Conservation (phyloP, 2,888 invertebrate species). For the Zhengitettix transpicula region DNA sequence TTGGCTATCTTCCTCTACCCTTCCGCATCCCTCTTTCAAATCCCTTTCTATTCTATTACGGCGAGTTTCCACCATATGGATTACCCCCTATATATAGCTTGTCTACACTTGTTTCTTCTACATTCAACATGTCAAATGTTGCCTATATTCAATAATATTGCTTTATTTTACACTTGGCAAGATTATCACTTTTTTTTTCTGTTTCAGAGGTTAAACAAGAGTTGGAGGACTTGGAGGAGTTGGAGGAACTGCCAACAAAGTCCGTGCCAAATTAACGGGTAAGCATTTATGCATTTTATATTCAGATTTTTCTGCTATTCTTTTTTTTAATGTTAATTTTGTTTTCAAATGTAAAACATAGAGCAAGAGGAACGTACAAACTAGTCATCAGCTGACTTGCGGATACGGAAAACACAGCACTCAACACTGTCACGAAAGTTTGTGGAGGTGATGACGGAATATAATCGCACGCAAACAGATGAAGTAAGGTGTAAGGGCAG, state of each 20-base stretch:
- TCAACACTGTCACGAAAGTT: slow-evolving; percentile 98
- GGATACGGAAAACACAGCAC: slow-evolving; percentile 99
- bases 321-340: not conserved
- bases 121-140: too few species aligned
- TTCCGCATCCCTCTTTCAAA: too few species aligned
- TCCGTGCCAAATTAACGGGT: slow-evolving; percentile 97
- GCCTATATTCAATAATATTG: too few species aligned
- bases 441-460: slow-evolving; percentile 99
- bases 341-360: slow-evolving; percentile 60
- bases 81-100: too few species aligned
- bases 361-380: slow-evolving; percentile 98
- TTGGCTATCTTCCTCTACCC: too few species aligned
- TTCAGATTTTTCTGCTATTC: too few species aligned
- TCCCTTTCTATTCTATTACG: too few species aligned
- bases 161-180: too few species aligned
- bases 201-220: slow-evolving; percentile 97
- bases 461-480: slow-evolving; percentile 99
- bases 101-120: too few species aligned
- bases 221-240: slow-evolving; percentile 99
- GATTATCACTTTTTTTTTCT: slow-evolving; percentile 16
- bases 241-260: slow-evolving; percentile 99
- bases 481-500: slow-evolving; percentile 99
- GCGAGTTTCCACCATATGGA: too few species aligned
- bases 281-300: too few species aligned
- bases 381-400: slow-evolving; percentile 94